Conservation (phyloP, 2,797 vertebrate genomes). For the Falco concolor region DNA sequence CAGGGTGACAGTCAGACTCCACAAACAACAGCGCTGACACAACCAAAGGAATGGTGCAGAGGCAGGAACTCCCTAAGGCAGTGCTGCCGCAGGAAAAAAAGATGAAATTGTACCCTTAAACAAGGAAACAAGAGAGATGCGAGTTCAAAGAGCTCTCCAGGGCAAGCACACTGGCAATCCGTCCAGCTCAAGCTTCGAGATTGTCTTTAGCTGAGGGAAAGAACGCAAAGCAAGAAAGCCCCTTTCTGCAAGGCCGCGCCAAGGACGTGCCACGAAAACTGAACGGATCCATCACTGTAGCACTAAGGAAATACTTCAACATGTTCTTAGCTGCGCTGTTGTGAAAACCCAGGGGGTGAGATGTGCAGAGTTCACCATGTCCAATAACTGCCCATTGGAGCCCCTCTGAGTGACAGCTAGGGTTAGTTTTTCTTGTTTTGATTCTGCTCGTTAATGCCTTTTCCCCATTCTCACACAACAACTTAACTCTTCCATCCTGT, state of each 20-base stretch:
- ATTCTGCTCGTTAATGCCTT: neutral
- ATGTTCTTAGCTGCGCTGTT: neutral
- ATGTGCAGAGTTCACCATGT: neutral
- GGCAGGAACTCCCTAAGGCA: neutral
- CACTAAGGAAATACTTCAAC: neutral
- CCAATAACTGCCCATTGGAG: neutral
- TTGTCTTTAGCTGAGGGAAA: neutral
- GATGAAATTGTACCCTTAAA: neutral
- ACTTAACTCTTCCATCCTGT: neutral
- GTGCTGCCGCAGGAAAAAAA: neutral
- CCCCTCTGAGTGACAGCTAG: neutral
- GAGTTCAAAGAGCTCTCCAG: neutral
- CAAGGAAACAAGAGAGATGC: neutral
- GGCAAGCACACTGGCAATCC: neutral
- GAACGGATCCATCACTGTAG: neutral
- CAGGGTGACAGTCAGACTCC: neutral
- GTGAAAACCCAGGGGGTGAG: neutral
- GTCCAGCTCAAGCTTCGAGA: neutral
- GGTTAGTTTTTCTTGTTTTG: neutral
- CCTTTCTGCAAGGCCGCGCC: neutral
- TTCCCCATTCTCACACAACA: neutral
- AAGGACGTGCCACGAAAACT: neutral
- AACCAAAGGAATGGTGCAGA: neutral
- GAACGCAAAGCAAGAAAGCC: neutral
- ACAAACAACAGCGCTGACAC: neutral